Percentiles rank a stretch among this genome's conserved stretches.
phyloP scores from a whole-genome alignment of 2,888 invertebrate species.

The Trissoscelio sp. region DNA sequence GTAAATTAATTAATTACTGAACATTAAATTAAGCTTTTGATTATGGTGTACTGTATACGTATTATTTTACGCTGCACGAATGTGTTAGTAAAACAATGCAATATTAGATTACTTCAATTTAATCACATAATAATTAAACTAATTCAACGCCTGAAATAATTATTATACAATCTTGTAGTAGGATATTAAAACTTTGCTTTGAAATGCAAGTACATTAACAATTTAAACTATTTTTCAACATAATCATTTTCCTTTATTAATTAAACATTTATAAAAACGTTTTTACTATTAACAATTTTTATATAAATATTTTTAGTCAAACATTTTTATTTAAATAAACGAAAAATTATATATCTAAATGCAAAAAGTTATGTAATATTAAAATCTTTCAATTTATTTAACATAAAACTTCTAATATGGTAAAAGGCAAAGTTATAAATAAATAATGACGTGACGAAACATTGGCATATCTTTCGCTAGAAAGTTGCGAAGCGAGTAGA shows the following conservation, averaged over 20 bases:
- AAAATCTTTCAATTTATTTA: neutral
- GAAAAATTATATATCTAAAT: neutral
- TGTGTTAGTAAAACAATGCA: neutral
- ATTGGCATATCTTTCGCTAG: neutral
- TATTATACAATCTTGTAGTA: neutral
- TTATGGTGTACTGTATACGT: neutral
- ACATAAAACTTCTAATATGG: neutral
- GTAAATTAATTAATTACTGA: neutral
- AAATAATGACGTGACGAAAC: slow-evolving; percentile 23
- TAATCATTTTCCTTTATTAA: too few species aligned
- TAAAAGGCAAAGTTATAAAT: slow-evolving; percentile 31
- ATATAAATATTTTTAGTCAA: too few species aligned
- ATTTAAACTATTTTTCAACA: too few species aligned
- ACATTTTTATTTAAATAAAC: too few species aligned
- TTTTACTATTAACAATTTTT: too few species aligned
- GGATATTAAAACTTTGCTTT: too few species aligned
- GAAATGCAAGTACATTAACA: too few species aligned
- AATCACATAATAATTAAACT: slow-evolving; percentile 1
- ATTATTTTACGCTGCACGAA: neutral
- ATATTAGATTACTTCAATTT: neutral
- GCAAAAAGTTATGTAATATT: neutral
- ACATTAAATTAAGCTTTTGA: neutral
- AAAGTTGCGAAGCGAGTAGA: slow-evolving; percentile 1
- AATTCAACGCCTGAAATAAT: neutral
- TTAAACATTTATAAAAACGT: too few species aligned